Conservation (phyloP, 2,113 vertebrate species). For the Lasiurus cinereus region DNA sequence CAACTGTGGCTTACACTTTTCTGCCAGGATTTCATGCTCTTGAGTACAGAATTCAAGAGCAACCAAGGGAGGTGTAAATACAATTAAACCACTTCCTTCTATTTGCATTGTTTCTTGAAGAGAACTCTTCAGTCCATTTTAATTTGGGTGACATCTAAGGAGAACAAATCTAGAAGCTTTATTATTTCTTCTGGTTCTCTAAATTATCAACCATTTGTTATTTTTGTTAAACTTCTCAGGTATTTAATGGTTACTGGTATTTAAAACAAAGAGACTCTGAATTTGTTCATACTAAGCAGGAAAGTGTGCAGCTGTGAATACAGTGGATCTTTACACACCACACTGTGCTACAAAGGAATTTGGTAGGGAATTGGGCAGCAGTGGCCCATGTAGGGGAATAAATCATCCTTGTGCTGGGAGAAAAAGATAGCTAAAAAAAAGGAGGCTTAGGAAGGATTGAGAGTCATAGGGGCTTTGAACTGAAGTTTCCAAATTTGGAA, state of each 20-base stretch:
- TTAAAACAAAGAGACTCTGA: background rate
- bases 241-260: background rate
- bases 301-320: background rate
- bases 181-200: background rate
- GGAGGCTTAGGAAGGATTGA: background rate
- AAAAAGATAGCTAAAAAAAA: background rate
- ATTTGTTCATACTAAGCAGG: background rate
- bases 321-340: background rate
- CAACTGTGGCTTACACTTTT: background rate
- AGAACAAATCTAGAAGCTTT: conserved; percentile 17
- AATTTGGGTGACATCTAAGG: background rate
- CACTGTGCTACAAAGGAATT: background rate
- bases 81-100: background rate
- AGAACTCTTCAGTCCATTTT: conserved; percentile 13
- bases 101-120: background rate
- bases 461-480: background rate
- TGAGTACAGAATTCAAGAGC: background rate
- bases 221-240: background rate
- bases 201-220: background rate
- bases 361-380: background rate
- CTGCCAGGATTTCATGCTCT: background rate
- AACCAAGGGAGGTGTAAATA: background rate
- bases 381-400: background rate
- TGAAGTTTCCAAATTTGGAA: background rate
- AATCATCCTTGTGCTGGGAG: background rate